These are phyloP conservation scores for Saturnia pavonia DNA, from an alignment of 2,888 invertebrate species.

Conservation along the genomic window DNA sequence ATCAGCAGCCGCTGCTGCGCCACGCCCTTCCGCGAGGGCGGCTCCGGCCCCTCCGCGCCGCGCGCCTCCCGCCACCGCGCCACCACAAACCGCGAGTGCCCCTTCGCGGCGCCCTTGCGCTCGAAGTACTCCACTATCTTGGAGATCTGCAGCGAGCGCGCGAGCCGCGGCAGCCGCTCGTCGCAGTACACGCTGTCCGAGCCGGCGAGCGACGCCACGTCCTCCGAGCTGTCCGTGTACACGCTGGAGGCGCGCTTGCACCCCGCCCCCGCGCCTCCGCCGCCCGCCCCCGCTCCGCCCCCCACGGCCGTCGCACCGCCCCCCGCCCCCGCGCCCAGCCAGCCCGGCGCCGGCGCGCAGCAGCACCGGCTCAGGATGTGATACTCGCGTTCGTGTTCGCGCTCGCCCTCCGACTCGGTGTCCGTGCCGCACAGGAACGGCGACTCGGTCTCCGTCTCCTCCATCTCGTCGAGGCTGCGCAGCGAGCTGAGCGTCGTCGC, in stretches of 20 bases:
- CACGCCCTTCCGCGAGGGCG: constrained; percentile 53
- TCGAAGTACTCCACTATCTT: constrained; percentile 95
- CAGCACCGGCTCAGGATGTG: constrained; percentile 64
- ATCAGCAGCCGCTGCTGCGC: constrained; percentile 86
- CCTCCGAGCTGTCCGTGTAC: constrained; percentile 93
- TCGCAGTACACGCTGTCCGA: constrained; percentile 88
- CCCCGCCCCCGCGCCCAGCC: background rate
- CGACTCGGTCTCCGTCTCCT: constrained; percentile 43
- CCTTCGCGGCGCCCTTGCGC: constrained; percentile 82
- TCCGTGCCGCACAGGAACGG: constrained; percentile 55
- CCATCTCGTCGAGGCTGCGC: constrained; percentile 82
- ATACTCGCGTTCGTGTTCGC: constrained; percentile 45
- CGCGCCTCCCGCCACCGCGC: constrained; percentile 35
- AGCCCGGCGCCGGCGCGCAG: constrained; percentile 49
- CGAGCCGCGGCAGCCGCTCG: constrained; percentile 82
- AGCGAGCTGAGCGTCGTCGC: constrained; percentile 80
- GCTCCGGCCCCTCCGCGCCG: constrained; percentile 29
- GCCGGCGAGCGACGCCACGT: constrained; percentile 90
- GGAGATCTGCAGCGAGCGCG: constrained; percentile 87
- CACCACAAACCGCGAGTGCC: constrained; percentile 46
- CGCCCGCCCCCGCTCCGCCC: constrained; percentile 78
- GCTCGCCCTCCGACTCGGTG: constrained; percentile 28
- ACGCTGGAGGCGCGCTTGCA: constrained; percentile 89
- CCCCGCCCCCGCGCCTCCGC: constrained; percentile 79
- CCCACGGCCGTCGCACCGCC: constrained; percentile 87